A percentile compares a stretch with the other conserved stretches of the same genome.
Conservation (phyloP, 2,113 vertebrate species). For the Catharus bicknelli region DNA sequence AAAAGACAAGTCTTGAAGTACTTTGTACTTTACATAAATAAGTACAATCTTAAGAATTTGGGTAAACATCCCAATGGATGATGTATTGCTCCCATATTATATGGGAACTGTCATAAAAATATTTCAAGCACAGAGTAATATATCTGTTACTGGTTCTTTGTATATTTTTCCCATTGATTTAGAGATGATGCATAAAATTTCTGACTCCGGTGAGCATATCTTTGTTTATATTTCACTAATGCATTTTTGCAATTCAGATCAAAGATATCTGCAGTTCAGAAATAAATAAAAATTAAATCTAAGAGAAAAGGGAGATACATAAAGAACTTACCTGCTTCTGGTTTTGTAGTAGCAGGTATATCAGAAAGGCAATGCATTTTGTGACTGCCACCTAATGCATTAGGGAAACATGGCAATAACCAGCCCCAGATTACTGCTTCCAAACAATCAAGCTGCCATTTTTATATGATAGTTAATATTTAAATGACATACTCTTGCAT, state of each 20-base stretch:
- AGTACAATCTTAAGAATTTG: slow-evolving; percentile 21
- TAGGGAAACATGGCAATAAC: slow-evolving; percentile 71
- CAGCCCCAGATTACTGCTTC: slow-evolving; percentile 81
- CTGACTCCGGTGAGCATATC: slow-evolving; percentile 41
- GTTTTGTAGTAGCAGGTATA: slow-evolving; percentile 13
- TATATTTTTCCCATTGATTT: slow-evolving; percentile 49
- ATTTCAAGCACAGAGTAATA: slow-evolving; percentile 42
- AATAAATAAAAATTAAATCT: slow-evolving; percentile 61
- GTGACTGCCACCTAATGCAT: slow-evolving; percentile 63
- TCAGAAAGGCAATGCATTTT: slow-evolving; percentile 43
- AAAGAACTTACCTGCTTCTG: slow-evolving; percentile 35
- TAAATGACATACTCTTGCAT: slow-evolving; percentile 86
- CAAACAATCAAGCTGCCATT: slow-evolving; percentile 91
- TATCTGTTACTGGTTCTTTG: slow-evolving; percentile 22
- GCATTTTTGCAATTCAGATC: slow-evolving; percentile 58
- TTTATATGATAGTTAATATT: slow-evolving; percentile 94
- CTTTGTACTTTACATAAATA: slow-evolving; percentile 40
- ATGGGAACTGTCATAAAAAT: slow-evolving; percentile 32
- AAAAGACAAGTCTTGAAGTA: slow-evolving; percentile 33
- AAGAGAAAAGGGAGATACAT: slow-evolving; percentile 14
- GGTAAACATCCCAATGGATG: slow-evolving; percentile 8
- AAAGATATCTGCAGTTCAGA: slow-evolving; percentile 32
- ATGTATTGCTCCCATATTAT: neutral
- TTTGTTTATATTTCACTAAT: slow-evolving; percentile 49
- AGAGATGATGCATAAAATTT: slow-evolving; percentile 52